A percentile compares a stretch with the other conserved stretches of the same genome.
phyloP scores from a whole-genome alignment of 2,113 vertebrate genomes.

The Hypanus sabinus region DNA sequence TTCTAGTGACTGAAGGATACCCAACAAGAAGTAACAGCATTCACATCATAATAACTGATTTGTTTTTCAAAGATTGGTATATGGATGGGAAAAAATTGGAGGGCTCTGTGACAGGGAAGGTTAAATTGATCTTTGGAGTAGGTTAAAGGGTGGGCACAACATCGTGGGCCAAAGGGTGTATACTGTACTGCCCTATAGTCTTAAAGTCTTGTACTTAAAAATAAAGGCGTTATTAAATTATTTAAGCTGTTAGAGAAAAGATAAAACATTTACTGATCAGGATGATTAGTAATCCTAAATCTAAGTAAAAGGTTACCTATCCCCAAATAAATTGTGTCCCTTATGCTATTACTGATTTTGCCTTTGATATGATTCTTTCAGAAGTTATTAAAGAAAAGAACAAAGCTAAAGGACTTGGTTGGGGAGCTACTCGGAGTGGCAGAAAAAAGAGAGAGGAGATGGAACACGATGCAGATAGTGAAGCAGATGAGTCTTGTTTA shows the following conservation, averaged over 20 bases:
- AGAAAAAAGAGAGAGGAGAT: conserved; percentile 44
- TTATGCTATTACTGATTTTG: neutral
- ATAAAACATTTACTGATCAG: neutral
- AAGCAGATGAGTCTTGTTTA: conserved; percentile 42
- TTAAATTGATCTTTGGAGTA: too few relatives aligned
- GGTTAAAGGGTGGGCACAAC: too few relatives aligned
- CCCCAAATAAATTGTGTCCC: neutral
- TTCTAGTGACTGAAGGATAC: neutral
- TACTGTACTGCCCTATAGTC: too few relatives aligned
- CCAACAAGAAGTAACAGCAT: neutral
- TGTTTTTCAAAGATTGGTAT: neutral
- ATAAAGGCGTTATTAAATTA: neutral
- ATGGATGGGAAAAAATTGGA: too few relatives aligned
- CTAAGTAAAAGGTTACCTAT: neutral
- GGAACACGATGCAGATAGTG: conserved; percentile 32
- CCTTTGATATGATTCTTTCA: conserved; percentile 44
- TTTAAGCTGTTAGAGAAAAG: neutral
- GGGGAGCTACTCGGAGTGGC: conserved; percentile 38
- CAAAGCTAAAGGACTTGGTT: conserved; percentile 44
- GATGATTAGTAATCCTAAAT: neutral
- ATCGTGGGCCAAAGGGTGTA: too few relatives aligned
- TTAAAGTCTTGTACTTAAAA: neutral
- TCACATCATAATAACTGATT: neutral
- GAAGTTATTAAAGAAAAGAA: conserved; percentile 62
- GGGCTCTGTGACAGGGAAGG: too few relatives aligned